Base-by-base conservation (phyloP, 2,888 invertebrate species). In the Drosophila rellima region DNA sequence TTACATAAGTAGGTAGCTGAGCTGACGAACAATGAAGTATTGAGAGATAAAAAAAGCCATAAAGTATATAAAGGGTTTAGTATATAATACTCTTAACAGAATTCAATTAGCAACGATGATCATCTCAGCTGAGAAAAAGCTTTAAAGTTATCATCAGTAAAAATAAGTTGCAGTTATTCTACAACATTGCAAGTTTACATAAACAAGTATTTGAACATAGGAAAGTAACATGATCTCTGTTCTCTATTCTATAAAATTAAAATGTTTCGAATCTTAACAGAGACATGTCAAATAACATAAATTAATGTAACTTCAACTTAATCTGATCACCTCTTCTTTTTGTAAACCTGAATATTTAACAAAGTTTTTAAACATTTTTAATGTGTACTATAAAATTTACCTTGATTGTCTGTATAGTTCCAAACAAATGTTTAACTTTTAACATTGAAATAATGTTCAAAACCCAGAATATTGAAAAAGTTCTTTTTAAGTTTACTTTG, bases 1-100 rank as follows among this genome's bases (percentile, higher is more conserved):
- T 54, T 61, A 48, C 50, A 55, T 55, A 61, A 66, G 70, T 57
- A 57, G 57, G 23, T 47, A 52, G 56, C 48, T 23, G 44, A 52
- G 56, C 48, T 23, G 44, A 18, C 45, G 37, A 54, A 57, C 60
- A 61, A 62, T 56, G 40, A 15, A n/a, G 20, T 37, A 45, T 44
- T 55, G 55, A 59, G 42, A 33, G 50, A 54, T 44, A 35, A 29
- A 23, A 50, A 18, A n/a, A 15, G 10, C 29, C 5, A 50, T 39
- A 37, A 57, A 39, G 18, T 39, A 7, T 35, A 26, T 20, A 52
- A 39, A 35, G 35, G 17, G 10, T 11, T 11, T 18, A n/a, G n/a
- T 42, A 15, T 20, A 42, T 4, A 10, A 54, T 7, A 10, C 10
- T 4, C 33, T 5, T 13, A 42, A 42, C n/a, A 54, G 2, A 42